Evolutionary conservation across 1,140 invertebrate genomes (phyloP).

Genomic region (Cryptotermes secundus): DNA sequence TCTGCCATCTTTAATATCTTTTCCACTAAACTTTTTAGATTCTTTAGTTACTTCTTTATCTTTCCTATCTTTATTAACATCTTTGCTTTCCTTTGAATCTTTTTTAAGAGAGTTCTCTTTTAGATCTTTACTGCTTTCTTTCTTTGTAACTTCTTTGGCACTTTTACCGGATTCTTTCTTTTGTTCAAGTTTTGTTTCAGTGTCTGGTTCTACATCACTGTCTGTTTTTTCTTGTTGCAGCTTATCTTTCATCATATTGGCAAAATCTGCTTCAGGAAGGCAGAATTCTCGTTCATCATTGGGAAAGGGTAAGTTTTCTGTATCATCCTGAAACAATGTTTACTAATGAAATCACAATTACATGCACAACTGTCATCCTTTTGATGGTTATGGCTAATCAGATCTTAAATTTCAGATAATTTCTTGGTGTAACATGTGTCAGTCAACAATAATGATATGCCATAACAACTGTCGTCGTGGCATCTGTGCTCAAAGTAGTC

Average conservation of each 20-base stretch:
- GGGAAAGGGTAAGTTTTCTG: constrained; percentile 76
- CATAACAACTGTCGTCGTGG: too few relatives aligned
- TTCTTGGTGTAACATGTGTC: too few relatives aligned
- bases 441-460: too few relatives aligned
- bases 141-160: constrained; percentile 43
- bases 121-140: constrained; percentile 46
- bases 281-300: constrained; percentile 68
- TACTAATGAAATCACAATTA: not conserved
- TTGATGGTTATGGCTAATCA: not conserved
- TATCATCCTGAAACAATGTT: constrained; percentile 62
- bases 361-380: not conserved
- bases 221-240: constrained; percentile 44
- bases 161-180: constrained; percentile 35
- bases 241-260: constrained; percentile 50
- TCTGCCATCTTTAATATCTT: constrained; percentile 29
- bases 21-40: constrained; percentile 24
- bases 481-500: too few relatives aligned
- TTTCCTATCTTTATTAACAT: constrained; percentile 23
- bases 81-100: constrained; percentile 44
- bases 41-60: constrained; percentile 32
- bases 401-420: not conserved
- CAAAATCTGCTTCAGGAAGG: constrained; percentile 67
- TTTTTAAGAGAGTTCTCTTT: not conserved
- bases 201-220: constrained; percentile 27
- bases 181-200: constrained; percentile 51